Conservation (phyloP, 2,113 vertebrate genomes). For the Saimiri boliviensis region DNA sequence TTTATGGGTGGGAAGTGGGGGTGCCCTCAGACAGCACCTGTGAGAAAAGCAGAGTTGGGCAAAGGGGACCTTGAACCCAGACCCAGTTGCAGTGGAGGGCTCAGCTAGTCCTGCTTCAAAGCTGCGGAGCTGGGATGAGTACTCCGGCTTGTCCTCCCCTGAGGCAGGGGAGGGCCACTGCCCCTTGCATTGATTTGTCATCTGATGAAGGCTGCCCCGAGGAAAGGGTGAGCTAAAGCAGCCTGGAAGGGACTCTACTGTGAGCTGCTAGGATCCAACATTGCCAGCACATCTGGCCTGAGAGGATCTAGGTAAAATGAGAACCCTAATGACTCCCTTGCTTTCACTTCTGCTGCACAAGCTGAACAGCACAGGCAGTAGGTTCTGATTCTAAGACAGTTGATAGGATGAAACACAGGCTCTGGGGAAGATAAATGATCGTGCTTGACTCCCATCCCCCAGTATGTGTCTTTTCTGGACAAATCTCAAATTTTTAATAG, state of each 20-base stretch:
- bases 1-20: neutral
- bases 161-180: neutral
- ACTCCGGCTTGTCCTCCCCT: neutral
- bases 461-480: neutral
- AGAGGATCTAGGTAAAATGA: neutral
- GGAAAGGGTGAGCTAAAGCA: neutral
- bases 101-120: neutral
- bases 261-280: neutral
- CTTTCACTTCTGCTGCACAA: neutral
- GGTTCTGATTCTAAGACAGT: neutral
- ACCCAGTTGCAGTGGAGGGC: neutral
- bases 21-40: neutral
- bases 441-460: neutral
- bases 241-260: neutral
- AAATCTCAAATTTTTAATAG: neutral
- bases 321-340: too few species aligned
- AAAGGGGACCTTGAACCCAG: neutral
- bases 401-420: neutral
- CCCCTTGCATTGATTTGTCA: neutral
- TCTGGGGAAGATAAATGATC: neutral
- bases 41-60: neutral
- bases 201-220: neutral
- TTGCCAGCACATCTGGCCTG: neutral
- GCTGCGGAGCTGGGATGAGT: neutral
- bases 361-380: neutral